Evolutionary conservation across 1,140 invertebrate genomes (phyloP).

Genomic region (Nomia melanderi): DNA sequence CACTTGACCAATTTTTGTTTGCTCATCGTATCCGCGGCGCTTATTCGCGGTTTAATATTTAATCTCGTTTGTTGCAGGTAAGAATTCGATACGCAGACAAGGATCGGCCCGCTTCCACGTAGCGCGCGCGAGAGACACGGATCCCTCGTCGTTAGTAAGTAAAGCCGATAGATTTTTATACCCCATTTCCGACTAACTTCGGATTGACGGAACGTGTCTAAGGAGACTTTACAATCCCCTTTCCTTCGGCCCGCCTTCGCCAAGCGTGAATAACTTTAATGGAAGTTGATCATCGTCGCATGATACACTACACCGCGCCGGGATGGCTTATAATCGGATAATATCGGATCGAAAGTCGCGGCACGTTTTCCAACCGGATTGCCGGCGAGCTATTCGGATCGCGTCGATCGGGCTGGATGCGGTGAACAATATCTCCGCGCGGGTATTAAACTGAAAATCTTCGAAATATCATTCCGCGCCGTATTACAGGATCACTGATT

Average conservation of each 20-base stretch:
- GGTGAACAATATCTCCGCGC: constrained; percentile 9
- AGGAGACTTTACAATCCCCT: constrained; percentile 10
- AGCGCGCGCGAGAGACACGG: not conserved
- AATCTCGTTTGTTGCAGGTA: constrained; percentile 6
- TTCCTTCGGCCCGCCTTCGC: not conserved
- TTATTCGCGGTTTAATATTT: too few relatives aligned
- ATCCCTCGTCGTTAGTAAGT: not conserved
- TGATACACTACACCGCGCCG: not conserved
- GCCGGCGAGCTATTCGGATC: constrained; percentile 37
- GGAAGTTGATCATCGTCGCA: constrained; percentile 29
- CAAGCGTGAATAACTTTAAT: constrained; percentile 30
- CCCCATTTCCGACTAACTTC: not conserved
- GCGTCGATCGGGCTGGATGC: constrained; percentile 3
- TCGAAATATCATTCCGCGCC: not conserved
- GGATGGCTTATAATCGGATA: constrained; percentile 8
- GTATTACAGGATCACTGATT: too few relatives aligned
- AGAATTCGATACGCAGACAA: not conserved
- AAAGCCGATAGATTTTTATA: not conserved
- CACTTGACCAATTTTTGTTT: too few relatives aligned
- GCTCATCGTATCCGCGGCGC: too few relatives aligned
- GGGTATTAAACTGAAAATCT: not conserved
- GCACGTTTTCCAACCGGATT: constrained; percentile 46
- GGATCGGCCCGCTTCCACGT: not conserved
- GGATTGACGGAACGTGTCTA: not conserved
- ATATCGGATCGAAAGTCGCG: constrained; percentile 35